phyloP scores from a whole-genome alignment of 2,888 invertebrate genomes.

The Hylaea fasciaria region DNA sequence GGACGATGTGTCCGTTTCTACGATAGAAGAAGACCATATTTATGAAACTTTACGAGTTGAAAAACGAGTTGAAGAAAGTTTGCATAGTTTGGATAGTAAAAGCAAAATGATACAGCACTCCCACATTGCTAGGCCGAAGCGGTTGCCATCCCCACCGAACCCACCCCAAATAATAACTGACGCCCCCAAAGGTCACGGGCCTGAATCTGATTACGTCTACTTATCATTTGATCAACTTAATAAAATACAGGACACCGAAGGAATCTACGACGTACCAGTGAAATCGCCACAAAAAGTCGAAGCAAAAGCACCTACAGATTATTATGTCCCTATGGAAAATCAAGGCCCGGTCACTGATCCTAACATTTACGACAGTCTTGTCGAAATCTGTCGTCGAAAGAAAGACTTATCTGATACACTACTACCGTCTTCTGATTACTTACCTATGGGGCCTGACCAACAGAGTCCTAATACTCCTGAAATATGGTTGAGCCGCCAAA shows the following conservation, averaged over 20 bases:
- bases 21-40: conserved; percentile 82
- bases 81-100: conserved; percentile 63
- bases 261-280: conserved; percentile 75
- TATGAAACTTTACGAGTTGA: conserved; percentile 85
- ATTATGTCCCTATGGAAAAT: conserved; percentile 73
- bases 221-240: conserved; percentile 76
- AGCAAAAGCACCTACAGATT: conserved; percentile 52
- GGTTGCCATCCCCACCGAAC: conserved; percentile 69
- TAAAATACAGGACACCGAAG: conserved; percentile 61
- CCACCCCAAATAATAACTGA: conserved; percentile 45
- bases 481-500: conserved; percentile 89
- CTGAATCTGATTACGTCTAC: conserved; percentile 81
- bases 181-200: conserved; percentile 62
- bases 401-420: conserved; percentile 60
- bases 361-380: conserved; percentile 72
- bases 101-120: conserved; percentile 70
- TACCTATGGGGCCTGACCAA: conserved; percentile 76
- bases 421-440: conserved; percentile 64
- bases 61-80: conserved; percentile 60
- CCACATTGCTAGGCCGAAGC: conserved; percentile 61
- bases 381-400: conserved; percentile 72
- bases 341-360: conserved; percentile 53
- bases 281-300: conserved; percentile 70
- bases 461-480: conserved; percentile 87
- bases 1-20: conserved; percentile 26